Conservation (phyloP, 2,113 vertebrate genomes). For the Trematomus loennbergii region DNA sequence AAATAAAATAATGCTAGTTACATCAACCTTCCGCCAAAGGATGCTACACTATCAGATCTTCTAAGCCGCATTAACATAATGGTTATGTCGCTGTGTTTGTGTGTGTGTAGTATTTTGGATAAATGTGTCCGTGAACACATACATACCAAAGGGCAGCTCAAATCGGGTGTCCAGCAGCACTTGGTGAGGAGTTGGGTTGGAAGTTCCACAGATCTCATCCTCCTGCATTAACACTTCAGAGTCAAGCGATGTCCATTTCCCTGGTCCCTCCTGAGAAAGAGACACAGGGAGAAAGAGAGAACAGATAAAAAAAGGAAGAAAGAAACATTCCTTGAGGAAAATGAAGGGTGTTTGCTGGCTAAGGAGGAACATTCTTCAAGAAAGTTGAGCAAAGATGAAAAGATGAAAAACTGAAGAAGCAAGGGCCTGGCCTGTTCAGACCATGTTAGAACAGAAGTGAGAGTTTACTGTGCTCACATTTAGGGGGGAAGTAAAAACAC, state of each 20-base stretch:
- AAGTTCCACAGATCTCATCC: slow-evolving; percentile 95
- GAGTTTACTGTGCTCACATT: slow-evolving; percentile 1
- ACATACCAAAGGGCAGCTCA: slow-evolving; percentile 93
- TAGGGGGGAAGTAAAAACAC: neutral
- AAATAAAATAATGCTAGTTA: no score
- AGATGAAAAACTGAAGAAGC: neutral
- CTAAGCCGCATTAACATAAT: neutral
- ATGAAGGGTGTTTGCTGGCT: neutral
- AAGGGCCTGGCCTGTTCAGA: neutral
- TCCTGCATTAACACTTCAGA: slow-evolving; percentile 95
- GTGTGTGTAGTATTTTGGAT: neutral
- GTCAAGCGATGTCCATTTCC: slow-evolving; percentile 91
- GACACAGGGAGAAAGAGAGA: neutral
- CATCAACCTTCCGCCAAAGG: no score
- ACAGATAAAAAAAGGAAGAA: neutral
- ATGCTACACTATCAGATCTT: neutral
- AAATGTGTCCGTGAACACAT: no score
- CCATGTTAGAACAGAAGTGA: neutral
- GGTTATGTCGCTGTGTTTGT: neutral
- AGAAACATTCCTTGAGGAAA: neutral
- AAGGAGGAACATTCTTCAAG: neutral
- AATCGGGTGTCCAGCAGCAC: slow-evolving; percentile 96
- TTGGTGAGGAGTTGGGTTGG: slow-evolving; percentile 93
- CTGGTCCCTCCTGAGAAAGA: slow-evolving; percentile 90
- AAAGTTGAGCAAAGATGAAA: neutral